Conservation (phyloP, 2,113 vertebrate species). For the Plecturocebus donacophilus region DNA sequence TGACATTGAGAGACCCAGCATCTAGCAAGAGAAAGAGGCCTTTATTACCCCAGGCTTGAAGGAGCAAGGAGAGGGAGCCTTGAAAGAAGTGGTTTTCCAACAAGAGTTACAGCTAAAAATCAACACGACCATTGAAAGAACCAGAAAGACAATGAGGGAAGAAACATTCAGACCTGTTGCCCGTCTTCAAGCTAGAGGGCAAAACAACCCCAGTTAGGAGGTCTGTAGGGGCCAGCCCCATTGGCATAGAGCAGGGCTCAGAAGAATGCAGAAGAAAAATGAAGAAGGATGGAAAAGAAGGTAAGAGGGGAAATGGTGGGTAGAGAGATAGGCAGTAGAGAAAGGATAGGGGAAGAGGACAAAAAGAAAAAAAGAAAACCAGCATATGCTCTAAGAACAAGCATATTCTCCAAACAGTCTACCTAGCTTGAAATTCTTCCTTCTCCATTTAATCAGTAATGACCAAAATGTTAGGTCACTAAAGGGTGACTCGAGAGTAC, state of each 20-base stretch:
- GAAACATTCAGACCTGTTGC: background rate
- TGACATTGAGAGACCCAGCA: background rate
- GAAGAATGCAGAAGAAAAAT: background rate
- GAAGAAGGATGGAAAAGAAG: background rate
- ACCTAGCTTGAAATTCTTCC: background rate
- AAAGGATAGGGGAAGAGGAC: accelerated
- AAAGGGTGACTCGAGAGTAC: background rate
- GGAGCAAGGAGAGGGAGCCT: background rate
- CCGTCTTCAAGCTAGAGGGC: background rate
- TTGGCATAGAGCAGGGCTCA: background rate
- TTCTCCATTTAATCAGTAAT: background rate
- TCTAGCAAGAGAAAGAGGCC: background rate
- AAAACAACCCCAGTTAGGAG: background rate
- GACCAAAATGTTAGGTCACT: background rate
- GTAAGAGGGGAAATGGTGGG: background rate
- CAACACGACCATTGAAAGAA: background rate
- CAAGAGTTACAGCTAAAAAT: background rate
- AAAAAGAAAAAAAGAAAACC: background rate
- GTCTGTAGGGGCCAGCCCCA: background rate
- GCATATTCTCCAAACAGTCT: background rate
- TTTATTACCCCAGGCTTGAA: background rate
- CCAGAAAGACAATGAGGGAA: background rate
- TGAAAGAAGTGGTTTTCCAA: background rate
- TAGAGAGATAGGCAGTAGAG: background rate
- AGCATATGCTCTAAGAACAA: background rate